These are phyloP conservation scores for Bembecia ichneumoniformis DNA, from an alignment of 2,888 invertebrate species.

Conservation along the genomic window DNA sequence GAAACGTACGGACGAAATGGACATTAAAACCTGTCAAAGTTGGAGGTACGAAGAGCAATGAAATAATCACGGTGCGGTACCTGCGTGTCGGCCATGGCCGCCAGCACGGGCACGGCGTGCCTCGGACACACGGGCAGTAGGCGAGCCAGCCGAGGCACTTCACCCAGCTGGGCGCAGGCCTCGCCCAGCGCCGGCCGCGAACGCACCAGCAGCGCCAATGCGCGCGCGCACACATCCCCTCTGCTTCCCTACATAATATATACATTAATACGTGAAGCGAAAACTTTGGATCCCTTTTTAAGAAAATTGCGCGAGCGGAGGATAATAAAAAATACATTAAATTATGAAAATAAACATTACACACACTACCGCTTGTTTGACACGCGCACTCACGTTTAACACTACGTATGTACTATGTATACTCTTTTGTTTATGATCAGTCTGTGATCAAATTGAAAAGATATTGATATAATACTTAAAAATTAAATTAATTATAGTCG, in stretches of 20 bases:
- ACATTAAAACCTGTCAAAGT: neutral
- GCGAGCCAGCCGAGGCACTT: slow-evolving; percentile 84
- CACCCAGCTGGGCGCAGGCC: slow-evolving; percentile 88
- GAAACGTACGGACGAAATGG: slow-evolving; percentile 9
- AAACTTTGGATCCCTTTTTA: no score
- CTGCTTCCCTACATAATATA: slow-evolving; percentile 73
- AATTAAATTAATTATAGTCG: no score
- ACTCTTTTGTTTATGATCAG: no score
- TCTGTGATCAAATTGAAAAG: no score
- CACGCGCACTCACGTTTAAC: no score
- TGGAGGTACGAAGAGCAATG: slow-evolving; percentile 22
- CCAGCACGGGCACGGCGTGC: slow-evolving; percentile 87
- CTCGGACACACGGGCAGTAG: slow-evolving; percentile 83
- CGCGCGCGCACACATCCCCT: slow-evolving; percentile 86
- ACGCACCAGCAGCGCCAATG: slow-evolving; percentile 85
- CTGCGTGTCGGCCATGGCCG: slow-evolving; percentile 87
- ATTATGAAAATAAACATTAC: no score
- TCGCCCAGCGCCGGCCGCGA: slow-evolving; percentile 92
- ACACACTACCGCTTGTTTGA: no score
- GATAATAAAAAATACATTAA: no score
- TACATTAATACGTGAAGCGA: no score
- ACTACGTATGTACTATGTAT: no score
- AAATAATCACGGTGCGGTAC: slow-evolving; percentile 72
- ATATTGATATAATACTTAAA: no score
- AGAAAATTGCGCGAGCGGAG: no score